Conservation (phyloP, 2,797 vertebrate genomes). For the Anabas testudineus region DNA sequence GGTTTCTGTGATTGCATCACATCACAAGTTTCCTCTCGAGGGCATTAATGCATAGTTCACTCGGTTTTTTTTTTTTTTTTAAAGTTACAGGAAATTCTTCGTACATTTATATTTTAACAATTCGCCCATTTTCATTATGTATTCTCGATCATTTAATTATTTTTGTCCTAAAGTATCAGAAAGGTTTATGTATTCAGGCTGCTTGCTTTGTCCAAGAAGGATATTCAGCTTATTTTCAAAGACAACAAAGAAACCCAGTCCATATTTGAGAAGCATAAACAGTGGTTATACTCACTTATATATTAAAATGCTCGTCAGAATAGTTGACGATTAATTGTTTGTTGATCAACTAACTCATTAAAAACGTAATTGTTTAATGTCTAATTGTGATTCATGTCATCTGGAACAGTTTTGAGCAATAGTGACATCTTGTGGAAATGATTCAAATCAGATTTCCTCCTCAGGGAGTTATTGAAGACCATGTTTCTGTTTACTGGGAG, state of each 20-base stretch:
- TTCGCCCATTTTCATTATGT: neutral
- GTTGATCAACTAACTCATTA: neutral
- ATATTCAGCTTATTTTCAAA: neutral
- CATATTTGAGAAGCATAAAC: neutral
- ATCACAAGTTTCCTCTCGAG: slow-evolving; percentile 65
- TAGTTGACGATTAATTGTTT: neutral
- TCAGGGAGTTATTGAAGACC: neutral
- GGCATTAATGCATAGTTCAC: neutral
- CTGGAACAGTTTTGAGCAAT: slow-evolving; percentile 59
- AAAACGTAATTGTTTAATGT: neutral
- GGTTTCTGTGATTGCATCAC: slow-evolving; percentile 75
- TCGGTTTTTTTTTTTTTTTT: neutral
- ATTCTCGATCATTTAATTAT: neutral
- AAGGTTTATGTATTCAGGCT: neutral
- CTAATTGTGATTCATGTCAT: neutral
- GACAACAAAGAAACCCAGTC: neutral
- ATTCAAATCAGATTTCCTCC: slow-evolving; percentile 22
- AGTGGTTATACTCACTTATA: neutral
- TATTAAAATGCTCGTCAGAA: neutral
- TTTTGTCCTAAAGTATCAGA: neutral
- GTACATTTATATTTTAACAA: neutral
- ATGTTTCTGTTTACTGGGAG: slow-evolving; percentile 16
- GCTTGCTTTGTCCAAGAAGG: neutral
- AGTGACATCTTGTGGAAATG: slow-evolving; percentile 81
- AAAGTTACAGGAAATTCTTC: slow-evolving; percentile 7